phyloP scores from a whole-genome alignment of 2,888 invertebrate genomes.

The Leucophenga maculata region DNA sequence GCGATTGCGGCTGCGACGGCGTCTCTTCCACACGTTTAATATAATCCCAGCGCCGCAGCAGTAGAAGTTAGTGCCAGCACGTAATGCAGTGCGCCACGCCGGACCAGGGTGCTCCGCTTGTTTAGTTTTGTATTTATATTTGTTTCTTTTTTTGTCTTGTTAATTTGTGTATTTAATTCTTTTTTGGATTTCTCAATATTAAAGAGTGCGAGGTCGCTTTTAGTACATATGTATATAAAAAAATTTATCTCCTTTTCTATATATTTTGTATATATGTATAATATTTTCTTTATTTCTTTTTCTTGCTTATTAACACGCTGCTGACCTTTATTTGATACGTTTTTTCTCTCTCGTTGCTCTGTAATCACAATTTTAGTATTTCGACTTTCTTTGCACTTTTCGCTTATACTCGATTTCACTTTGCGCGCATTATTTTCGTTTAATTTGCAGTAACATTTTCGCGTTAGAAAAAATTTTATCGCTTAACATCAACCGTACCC shows the following conservation, averaged over 20 bases:
- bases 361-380: slow-evolving; percentile 21
- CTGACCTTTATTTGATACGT: slow-evolving; percentile 14
- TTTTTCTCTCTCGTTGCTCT: neutral
- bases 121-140: slow-evolving; percentile 44
- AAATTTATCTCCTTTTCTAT: too few species aligned
- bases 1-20: slow-evolving; percentile 45
- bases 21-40: slow-evolving; percentile 47
- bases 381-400: slow-evolving; percentile 25
- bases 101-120: slow-evolving; percentile 26
- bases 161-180: neutral
- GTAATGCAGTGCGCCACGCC: too few species aligned
- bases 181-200: too few species aligned
- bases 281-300: slow-evolving; percentile 1
- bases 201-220: too few species aligned
- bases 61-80: neutral
- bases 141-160: slow-evolving; percentile 27
- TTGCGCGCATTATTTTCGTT: slow-evolving; percentile 20
- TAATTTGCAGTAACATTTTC: slow-evolving; percentile 13
- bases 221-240: too few species aligned
- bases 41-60: neutral
- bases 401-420: slow-evolving; percentile 9
- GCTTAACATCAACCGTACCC: slow-evolving; percentile 22
- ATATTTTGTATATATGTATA: too few species aligned
- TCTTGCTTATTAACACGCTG: slow-evolving; percentile 5
- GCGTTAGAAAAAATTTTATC: slow-evolving; percentile 9